Evolutionary conservation across 2,888 invertebrate species (phyloP).

Genomic region (Anarsia innoxiella): DNA sequence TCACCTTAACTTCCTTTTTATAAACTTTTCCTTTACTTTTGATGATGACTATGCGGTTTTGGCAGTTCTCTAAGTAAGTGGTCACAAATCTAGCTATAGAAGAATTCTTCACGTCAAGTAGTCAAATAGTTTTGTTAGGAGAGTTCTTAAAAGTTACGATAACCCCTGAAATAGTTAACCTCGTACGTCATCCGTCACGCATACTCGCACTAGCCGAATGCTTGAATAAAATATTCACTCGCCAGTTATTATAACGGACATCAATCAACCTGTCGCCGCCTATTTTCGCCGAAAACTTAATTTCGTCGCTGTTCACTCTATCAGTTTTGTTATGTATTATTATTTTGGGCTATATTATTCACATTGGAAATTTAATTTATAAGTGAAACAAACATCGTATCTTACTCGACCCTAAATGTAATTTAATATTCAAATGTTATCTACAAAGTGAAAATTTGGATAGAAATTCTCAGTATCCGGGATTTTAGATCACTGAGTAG

Average conservation of each 20-base stretch:
- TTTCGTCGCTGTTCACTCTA: constrained; percentile 45
- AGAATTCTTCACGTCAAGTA: no score
- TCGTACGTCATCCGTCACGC: constrained; percentile 54
- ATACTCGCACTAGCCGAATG: constrained; percentile 38
- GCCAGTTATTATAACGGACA: constrained; percentile 56
- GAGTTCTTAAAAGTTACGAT: constrained; percentile 52
- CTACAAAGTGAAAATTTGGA: no score
- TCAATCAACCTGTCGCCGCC: constrained; percentile 60
- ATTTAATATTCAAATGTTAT: no score
- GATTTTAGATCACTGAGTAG: no score
- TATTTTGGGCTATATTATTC: constrained; percentile 28
- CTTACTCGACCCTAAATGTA: no score
- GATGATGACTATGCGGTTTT: no score
- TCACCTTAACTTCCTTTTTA: no score
- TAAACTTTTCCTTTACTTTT: no score
- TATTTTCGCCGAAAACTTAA: constrained; percentile 60
- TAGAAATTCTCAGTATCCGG: no score
- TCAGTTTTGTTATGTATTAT: constrained; percentile 29
- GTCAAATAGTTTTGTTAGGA: no score
- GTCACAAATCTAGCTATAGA: no score
- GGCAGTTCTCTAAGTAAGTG: no score
- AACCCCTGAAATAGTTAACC: constrained; percentile 57
- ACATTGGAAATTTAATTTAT: constrained; percentile 24
- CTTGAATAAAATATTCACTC: constrained; percentile 62
- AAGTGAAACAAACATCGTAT: neutral